Evolutionary conservation across 2,888 invertebrate genomes (phyloP).

Genomic region (Atherix ibis): DNA sequence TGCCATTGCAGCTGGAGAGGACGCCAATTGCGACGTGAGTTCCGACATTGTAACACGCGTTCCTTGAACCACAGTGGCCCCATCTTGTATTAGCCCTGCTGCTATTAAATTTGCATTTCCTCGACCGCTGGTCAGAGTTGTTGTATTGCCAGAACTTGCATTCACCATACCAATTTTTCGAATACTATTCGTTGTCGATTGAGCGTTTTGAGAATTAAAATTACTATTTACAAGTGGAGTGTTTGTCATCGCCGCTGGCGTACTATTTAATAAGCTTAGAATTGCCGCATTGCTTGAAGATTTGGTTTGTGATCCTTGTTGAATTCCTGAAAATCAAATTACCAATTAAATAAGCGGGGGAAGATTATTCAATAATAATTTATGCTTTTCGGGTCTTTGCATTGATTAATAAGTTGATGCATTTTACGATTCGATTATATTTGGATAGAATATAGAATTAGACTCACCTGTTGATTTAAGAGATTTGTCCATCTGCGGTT

Average conservation of each 20-base stretch:
- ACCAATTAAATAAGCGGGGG: too few relatives aligned
- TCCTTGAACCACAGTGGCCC: slow-evolving; percentile 16
- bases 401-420: too few relatives aligned
- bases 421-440: too few relatives aligned
- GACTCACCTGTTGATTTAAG: too few relatives aligned
- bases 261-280: slow-evolving; percentile 60
- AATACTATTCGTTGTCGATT: slow-evolving; percentile 20
- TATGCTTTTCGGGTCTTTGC: too few relatives aligned
- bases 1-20: slow-evolving; percentile 33
- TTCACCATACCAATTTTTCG: slow-evolving; percentile 26
- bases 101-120: slow-evolving; percentile 23
- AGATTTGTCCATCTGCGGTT: too few relatives aligned
- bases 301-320: slow-evolving; percentile 5
- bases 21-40: slow-evolving; percentile 32
- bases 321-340: slow-evolving; percentile 8
- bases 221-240: slow-evolving; percentile 37
- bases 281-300: slow-evolving; percentile 47
- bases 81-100: slow-evolving; percentile 16
- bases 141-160: slow-evolving; percentile 15
- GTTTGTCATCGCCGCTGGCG: slow-evolving; percentile 56
- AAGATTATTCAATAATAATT: too few relatives aligned
- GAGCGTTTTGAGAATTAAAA: slow-evolving; percentile 22
- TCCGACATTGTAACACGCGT: slow-evolving; percentile 35
- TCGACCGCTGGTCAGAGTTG: slow-evolving; percentile 15
- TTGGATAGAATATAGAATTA: too few relatives aligned